Evolutionary conservation across 2,797 vertebrate genomes (phyloP), one percentile per base, ranked within the genome.

Genomic region (Perodicticus potto): DNA sequence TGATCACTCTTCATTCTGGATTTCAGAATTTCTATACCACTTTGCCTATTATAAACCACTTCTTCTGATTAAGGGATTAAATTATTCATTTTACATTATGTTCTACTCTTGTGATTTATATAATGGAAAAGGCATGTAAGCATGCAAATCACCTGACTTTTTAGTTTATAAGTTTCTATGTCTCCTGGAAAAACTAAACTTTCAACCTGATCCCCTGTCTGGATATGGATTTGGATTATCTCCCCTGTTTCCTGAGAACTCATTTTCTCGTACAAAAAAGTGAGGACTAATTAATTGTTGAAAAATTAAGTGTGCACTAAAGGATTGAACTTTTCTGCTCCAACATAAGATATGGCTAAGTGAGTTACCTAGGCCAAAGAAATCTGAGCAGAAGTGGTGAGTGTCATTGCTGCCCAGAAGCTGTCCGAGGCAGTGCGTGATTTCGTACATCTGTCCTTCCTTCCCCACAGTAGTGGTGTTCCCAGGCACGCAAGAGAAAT

Each of bases 331-430:
- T 13, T 84, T 9, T 25, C 5, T 57, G 23, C 12, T 40, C 23
- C 55, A 7, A 49, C 40, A 13, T 37, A 49, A 11, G 12, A 29
- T 63, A 37, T 12, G 3, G 29, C 20, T 34, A 45, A 45, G 27
- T 10, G 34, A 84, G 11, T 84, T 40, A 45, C 6, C 23, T 27
- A 25, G 11, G 7, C 25, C 76, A 37, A 72, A 59, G 9, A 81
- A 29, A 12, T 34, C 29, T 70, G n/a, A 70, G 29, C 12, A 53
- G 55, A 49, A 49, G 37, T 59, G 4, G n/a, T 19, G 20, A 45
- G 7, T 4, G 3, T 1, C 8, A 29, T 1, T 65, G 14, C 59
- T 45, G n/a, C 1, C 0, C 4, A 32, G 32, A 78, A 65, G 37
- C 45, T 80, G 13, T 20, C 16, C 29, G 7, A 5, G 0, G 16